Base-by-base conservation (phyloP, 2,113 vertebrate species). In the Tamias sibiricus region DNA sequence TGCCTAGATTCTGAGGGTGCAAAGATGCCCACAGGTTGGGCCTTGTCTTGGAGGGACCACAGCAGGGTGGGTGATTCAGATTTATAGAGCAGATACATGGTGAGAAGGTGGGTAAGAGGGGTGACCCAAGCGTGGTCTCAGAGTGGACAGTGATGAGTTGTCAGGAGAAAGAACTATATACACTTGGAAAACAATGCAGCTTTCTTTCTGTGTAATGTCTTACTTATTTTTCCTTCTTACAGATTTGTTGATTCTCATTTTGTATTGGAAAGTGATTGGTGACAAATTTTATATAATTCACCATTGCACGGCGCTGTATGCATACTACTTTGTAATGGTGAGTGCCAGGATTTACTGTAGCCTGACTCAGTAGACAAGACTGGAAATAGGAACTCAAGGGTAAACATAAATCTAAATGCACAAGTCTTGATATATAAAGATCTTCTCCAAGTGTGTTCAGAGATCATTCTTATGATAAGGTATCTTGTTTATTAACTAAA, bases 171-270 rank as follows among this genome's bases (percentile, higher is more conserved):
- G 57, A 57, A 49, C 26, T 88, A 26, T 49, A 74, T 82, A 35
- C 7, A 26, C 17, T 47, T 86, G 24, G 2, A 72, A 79, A 68
- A 35, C n/a, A 66, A 37, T 77, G 64, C 44, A 11, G 26, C 52
- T 77, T 83, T 86, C 75, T 83, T 62, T 47, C 40, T 77, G 7
- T 59, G 30, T 92, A 10, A 93, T 66, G 8, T 17, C 47, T 95
- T n/a, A 42, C 77, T 97, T 97, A 42, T 97, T 93, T 96, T 96
- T 98, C 86, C 97, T 59, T 98, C 74, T 99, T 99, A 47, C 99
- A 99, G 99, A 99, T 98, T 98, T 99, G 98, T 98, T 99, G 98
- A 99, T 99, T 98, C 99, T 99, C 99, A 99, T 99, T 99, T 99
- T 98, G 97, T 99, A 99, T 98, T 99, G 99, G 99, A 99, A 99